phyloP scores from a whole-genome alignment of 2,797 vertebrate species.

The Esox lucius region DNA sequence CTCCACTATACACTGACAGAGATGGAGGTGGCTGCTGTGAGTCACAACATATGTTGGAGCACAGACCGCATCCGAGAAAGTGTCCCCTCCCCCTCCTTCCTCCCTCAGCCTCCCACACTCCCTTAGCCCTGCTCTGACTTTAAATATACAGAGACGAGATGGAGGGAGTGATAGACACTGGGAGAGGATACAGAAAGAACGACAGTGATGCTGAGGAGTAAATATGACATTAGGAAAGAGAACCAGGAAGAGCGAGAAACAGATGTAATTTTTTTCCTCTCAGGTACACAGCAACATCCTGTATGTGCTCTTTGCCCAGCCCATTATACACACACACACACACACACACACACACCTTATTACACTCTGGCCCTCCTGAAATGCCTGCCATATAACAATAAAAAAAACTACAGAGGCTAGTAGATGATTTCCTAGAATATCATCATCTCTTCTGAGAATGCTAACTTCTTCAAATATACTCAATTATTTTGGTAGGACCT shows the following conservation, averaged over 20 bases:
- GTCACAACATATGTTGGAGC: slow-evolving; percentile 15
- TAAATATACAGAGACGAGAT: slow-evolving; percentile 25
- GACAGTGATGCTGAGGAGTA: neutral
- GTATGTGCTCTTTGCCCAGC: neutral
- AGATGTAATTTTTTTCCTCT: slow-evolving; percentile 21
- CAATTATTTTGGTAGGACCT: slow-evolving; percentile 14
- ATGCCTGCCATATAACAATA: neutral
- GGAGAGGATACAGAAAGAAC: slow-evolving; percentile 3
- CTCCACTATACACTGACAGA: neutral
- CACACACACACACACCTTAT: neutral
- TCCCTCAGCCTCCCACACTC: neutral
- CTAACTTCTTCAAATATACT: slow-evolving; percentile 24
- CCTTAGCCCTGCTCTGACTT: slow-evolving; percentile 8
- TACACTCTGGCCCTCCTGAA: neutral
- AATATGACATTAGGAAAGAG: neutral
- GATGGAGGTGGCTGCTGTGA: neutral
- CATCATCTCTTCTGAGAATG: slow-evolving; percentile 19
- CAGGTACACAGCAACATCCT: slow-evolving; percentile 10
- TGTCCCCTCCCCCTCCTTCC: neutral
- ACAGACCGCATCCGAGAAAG: neutral
- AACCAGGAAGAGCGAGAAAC: neutral
- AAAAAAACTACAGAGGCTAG: slow-evolving; percentile 14
- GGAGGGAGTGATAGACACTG: neutral
- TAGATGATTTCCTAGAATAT: slow-evolving; percentile 37
- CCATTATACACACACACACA: neutral